Evolutionary conservation across 2,888 invertebrate genomes (phyloP), one percentile per base, ranked within the genome.

Genomic region (Operophtera brumata): DNA sequence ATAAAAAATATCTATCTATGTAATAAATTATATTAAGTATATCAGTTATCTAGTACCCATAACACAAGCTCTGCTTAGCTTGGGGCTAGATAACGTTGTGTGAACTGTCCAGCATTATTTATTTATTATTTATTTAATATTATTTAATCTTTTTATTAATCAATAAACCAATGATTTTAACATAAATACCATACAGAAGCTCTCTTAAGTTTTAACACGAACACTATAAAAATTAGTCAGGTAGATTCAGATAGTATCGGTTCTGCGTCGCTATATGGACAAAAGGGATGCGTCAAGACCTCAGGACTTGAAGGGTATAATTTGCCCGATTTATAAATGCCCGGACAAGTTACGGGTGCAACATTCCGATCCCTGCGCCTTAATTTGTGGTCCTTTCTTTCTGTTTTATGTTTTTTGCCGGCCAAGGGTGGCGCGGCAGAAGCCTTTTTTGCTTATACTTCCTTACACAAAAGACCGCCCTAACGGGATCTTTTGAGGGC

Each of bases 301-400:
- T 47, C 37, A 60, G 57, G 25, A 54, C 59, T 54, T 57, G 47
- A 65, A 60, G 64, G 65, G 66, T 75, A 74, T 79, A 79, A 78
- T 77, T 79, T 76, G 67, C 62, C 68, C 67, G 68, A 73, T 75
- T 75, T 77, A 77, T 71, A 75, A 78, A 77, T 70, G 71, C 59
- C 71, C 71, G 70, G 75, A 70, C 66, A 69, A 74, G 77, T 80
- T 77, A 80, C 84, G 87, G 84, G 81, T 84, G 84, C 84, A 86
- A 82, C 86, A 89, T 88, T 87, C 87, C 87, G 61, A 78, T 73
- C 76, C 64, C 73, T 69, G 75, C 79, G 80, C 82, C 73, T 80
- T 86, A 86, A 89, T 89, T 89, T 86, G 83, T 82, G 80, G 80
- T 80, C 81, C 81, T 87, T 85, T 79, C 78, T 79, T 77, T 85